Evolutionary conservation across 2,888 invertebrate genomes (phyloP).

Genomic region (Drosophila yooni): DNA sequence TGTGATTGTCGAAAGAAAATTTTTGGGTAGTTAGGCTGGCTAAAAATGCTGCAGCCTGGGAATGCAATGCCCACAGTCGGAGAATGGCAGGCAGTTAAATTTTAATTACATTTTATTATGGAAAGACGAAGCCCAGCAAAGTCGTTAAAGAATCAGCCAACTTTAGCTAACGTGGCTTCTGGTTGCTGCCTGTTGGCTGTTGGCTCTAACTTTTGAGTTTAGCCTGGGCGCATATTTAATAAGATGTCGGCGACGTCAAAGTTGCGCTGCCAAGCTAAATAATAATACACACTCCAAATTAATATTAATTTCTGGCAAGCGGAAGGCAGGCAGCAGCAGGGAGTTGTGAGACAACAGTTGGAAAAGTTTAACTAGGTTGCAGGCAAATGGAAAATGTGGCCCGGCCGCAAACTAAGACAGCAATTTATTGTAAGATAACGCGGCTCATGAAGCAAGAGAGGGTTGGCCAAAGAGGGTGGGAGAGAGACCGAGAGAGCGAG

Average conservation of each 20-base stretch:
- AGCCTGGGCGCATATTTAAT: constrained; percentile 64
- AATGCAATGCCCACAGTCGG: constrained; percentile 45
- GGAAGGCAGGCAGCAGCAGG: background rate
- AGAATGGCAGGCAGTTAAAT: constrained; percentile 61
- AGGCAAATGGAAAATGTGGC: constrained; percentile 13
- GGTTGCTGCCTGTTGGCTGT: constrained; percentile 8
- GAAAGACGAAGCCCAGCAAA: constrained; percentile 44
- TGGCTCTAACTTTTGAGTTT: constrained; percentile 40
- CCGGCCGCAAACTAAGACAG: constrained; percentile 68
- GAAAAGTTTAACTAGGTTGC: constrained; percentile 41
- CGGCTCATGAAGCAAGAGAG: constrained; percentile 37
- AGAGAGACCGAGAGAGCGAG: background rate
- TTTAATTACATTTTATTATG: constrained; percentile 77
- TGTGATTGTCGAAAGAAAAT: constrained; percentile 6
- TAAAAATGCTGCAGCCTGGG: constrained; percentile 16
- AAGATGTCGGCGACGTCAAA: constrained; percentile 59
- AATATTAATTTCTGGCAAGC: constrained; percentile 66
- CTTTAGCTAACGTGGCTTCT: constrained; percentile 21
- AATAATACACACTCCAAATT: constrained; percentile 72
- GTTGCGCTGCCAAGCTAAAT: constrained; percentile 40
- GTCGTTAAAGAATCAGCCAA: constrained; percentile 41
- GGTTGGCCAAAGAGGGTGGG: background rate
- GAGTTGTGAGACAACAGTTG: constrained; percentile 9
- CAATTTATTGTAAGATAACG: constrained; percentile 75
- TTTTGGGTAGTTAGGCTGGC: constrained; percentile 25